Conservation (phyloP, 1,140 invertebrate species). For the Heliothis virescens region DNA sequence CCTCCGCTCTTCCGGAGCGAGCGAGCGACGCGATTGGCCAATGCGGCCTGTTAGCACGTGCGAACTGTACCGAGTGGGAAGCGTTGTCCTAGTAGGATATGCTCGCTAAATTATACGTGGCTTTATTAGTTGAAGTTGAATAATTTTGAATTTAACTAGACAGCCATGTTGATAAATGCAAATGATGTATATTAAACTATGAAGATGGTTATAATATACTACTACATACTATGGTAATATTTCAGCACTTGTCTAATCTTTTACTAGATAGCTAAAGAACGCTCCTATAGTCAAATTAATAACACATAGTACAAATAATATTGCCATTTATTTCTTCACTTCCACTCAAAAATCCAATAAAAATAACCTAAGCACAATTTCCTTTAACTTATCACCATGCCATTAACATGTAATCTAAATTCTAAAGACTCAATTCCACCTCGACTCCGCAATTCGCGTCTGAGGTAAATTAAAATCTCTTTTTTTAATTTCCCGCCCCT, state of each 20-base stretch:
- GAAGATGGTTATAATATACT: no score
- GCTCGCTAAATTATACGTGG: not conserved
- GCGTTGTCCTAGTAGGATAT: not conserved
- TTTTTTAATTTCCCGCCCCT: constrained; percentile 19
- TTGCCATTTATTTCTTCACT: no score
- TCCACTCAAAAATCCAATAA: not conserved
- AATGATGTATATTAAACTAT: no score
- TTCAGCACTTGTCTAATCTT: no score
- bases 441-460: not conserved
- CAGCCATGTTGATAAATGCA: no score
- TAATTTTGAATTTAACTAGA: no score
- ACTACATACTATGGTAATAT: no score
- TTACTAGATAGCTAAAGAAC: no score
- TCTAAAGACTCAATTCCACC: not conserved
- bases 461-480: constrained; percentile 30
- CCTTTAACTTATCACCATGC: not conserved
- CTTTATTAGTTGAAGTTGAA: no score
- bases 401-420: constrained; percentile 2
- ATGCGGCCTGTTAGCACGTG: constrained; percentile 25
- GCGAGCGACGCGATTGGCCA: constrained; percentile 37
- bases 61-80: not conserved
- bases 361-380: not conserved
- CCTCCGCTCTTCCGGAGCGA: constrained; percentile 62
- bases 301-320: no score
- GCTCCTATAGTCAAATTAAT: no score